phyloP scores from a whole-genome alignment of 1,140 invertebrate genomes.

The Lethrus apterus region DNA sequence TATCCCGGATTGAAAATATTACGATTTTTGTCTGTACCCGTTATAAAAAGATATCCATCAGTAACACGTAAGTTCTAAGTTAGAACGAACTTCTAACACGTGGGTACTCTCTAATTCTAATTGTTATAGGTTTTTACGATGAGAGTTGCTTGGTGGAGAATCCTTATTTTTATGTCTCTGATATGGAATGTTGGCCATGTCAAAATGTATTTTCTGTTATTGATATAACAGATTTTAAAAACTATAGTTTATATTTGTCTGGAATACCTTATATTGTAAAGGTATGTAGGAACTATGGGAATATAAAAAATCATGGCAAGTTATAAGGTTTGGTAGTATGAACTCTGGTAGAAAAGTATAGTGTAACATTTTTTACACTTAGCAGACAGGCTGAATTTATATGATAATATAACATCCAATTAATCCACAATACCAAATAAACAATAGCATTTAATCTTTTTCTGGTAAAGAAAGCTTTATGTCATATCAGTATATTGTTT shows the following conservation, averaged over 20 bases:
- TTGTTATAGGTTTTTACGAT: slow-evolving; percentile 62
- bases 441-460: too few relatives aligned
- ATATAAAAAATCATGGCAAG: too few relatives aligned
- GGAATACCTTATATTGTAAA: slow-evolving; percentile 36
- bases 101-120: slow-evolving; percentile 9
- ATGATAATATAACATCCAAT: too few relatives aligned
- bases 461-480: too few relatives aligned
- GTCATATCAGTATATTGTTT: too few relatives aligned
- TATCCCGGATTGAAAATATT: slow-evolving; percentile 48
- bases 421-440: too few relatives aligned
- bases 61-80: slow-evolving; percentile 34
- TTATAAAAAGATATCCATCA: slow-evolving; percentile 44
- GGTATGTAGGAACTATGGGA: slow-evolving; percentile 19
- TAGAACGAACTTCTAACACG: not conserved
- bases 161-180: slow-evolving; percentile 61
- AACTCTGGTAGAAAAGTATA: not conserved
- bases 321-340: not conserved
- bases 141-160: slow-evolving; percentile 71
- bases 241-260: slow-evolving; percentile 30
- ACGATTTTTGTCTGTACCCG: slow-evolving; percentile 43
- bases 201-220: slow-evolving; percentile 53
- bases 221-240: slow-evolving; percentile 32
- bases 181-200: slow-evolving; percentile 74
- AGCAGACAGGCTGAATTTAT: too few relatives aligned
- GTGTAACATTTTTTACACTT: too few relatives aligned